phyloP scores from a whole-genome alignment of 2,113 vertebrate species.

The Ibidorhyncha struthersii region DNA sequence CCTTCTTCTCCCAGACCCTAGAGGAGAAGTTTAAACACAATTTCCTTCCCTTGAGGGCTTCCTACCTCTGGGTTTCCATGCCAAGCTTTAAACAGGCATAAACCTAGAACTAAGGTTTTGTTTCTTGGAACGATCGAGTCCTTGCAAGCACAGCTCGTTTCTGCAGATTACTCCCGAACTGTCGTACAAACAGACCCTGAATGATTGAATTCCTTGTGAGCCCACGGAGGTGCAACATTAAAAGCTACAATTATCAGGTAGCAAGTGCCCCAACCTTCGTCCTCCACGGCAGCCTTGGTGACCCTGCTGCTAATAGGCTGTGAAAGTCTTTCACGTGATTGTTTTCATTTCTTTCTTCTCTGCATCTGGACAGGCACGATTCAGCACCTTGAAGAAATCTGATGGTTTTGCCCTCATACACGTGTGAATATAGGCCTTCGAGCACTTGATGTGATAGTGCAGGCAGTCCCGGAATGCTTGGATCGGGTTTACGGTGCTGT shows the following conservation, averaged over 20 bases:
- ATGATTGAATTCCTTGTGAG: conserved; percentile 76
- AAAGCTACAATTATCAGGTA: conserved; percentile 77
- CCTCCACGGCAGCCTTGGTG: conserved; percentile 29
- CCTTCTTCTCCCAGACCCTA: background rate
- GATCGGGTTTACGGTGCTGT: conserved; percentile 99
- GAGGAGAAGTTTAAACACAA: background rate
- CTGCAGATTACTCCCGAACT: conserved; percentile 79
- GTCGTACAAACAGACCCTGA: conserved; percentile 79
- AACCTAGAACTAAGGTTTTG: conserved; percentile 50
- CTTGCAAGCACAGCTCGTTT: conserved; percentile 84
- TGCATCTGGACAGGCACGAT: conserved; percentile 93
- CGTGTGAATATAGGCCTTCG: conserved; percentile 94
- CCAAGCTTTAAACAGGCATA: background rate
- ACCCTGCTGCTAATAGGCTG: conserved; percentile 79
- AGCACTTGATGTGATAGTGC: conserved; percentile 99
- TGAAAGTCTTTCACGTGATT: conserved; percentile 98
- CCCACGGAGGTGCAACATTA: conserved; percentile 75
- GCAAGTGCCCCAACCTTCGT: conserved; percentile 71
- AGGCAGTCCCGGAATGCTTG: conserved; percentile 99
- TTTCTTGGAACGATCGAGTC: conserved; percentile 79
- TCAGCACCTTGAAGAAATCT: conserved; percentile 98
- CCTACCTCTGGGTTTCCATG: background rate
- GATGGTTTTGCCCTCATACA: conserved; percentile 99
- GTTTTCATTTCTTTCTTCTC: conserved; percentile 99
- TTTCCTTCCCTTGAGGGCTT: background rate